phyloP scores from a whole-genome alignment of 2,888 invertebrate species.

The Sympetrum striolatum region DNA sequence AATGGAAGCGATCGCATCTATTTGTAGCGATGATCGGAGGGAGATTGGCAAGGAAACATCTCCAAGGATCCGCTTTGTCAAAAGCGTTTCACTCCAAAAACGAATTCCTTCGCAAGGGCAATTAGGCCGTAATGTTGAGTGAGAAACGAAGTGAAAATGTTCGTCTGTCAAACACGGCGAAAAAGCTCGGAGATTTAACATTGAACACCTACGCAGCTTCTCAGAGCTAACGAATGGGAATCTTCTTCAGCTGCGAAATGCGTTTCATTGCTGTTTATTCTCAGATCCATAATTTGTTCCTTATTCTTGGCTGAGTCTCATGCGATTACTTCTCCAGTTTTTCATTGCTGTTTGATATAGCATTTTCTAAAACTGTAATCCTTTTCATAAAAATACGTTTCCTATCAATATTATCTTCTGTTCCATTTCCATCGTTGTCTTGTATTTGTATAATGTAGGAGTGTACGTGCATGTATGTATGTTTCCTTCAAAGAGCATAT shows the following conservation, averaged over 20 bases:
- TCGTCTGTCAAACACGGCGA: neutral
- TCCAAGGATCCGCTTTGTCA: neutral
- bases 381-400: too few relatives aligned
- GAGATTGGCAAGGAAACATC: neutral
- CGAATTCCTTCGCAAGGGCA: neutral
- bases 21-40: neutral
- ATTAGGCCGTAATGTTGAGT: neutral
- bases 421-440: too few relatives aligned
- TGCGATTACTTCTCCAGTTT: too few relatives aligned
- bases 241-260: neutral
- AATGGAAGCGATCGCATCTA: neutral
- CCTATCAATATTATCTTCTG: too few relatives aligned
- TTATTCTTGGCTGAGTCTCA: too few relatives aligned
- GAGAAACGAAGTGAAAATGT: neutral
- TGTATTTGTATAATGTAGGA: too few relatives aligned
- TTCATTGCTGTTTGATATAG: too few relatives aligned
- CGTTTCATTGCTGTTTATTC: neutral
- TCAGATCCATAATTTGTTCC: neutral
- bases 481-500: too few relatives aligned
- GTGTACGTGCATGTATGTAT: too few relatives aligned
- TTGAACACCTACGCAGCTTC: too few relatives aligned
- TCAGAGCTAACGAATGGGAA: neutral
- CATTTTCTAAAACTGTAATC: too few relatives aligned
- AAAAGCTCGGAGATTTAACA: neutral
- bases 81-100: neutral